Conservation (phyloP, 2,888 invertebrate genomes). For the Pterobdella sp. region DNA sequence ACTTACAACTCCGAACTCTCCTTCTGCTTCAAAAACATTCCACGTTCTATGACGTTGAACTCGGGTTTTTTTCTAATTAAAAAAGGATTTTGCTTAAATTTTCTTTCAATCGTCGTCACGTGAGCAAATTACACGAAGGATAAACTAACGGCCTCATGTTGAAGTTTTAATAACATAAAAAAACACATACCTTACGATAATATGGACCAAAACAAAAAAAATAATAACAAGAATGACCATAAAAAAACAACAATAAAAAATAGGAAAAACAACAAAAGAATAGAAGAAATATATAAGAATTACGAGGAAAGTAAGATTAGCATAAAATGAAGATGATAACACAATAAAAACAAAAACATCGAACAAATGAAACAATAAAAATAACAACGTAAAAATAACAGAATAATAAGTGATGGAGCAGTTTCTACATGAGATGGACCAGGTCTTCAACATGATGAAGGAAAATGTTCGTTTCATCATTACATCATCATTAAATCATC, state of each 20-base stretch:
- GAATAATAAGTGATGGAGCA: constrained; percentile 28
- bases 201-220: not conserved
- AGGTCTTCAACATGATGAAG: constrained; percentile 32
- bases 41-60: too few species aligned
- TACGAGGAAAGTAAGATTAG: too few species aligned
- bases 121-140: too few species aligned
- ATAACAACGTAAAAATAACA: not conserved
- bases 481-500: too few species aligned
- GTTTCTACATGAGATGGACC: constrained; percentile 34
- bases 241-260: not conserved
- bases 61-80: too few species aligned
- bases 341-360: constrained; percentile 5
- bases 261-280: not conserved
- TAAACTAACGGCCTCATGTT: too few species aligned
- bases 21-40: too few species aligned
- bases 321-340: not conserved
- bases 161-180: not conserved
- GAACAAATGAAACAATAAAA: constrained; percentile 1
- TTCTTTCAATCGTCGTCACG: too few species aligned
- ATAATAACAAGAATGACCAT: not conserved
- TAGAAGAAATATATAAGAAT: not conserved
- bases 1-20: too few species aligned
- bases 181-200: not conserved
- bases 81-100: too few species aligned
- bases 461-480: constrained; percentile 29